Percentiles rank a stretch among this genome's conserved stretches.
Evolutionary conservation across 2,113 vertebrate species (phyloP).

Genomic region (Danionella cerebrum): DNA sequence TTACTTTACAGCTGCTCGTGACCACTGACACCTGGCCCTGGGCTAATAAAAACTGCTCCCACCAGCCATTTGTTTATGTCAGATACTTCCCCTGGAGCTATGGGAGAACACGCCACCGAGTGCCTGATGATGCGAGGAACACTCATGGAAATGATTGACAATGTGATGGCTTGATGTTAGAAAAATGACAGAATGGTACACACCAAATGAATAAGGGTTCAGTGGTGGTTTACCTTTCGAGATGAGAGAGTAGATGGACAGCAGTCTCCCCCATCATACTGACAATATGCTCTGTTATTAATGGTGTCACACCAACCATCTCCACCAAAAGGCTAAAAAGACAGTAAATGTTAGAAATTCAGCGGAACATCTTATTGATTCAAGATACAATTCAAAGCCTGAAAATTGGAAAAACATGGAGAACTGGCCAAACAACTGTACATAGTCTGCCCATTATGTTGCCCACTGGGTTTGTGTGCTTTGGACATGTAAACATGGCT

Average conservation of each 20-base stretch:
- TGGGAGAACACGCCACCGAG: conserved; percentile 6
- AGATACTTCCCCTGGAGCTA: conserved; percentile 47
- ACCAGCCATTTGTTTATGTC: conserved; percentile 56
- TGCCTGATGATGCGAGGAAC: conserved; percentile 2
- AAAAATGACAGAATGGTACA: conserved; percentile 26
- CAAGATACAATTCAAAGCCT: no score
- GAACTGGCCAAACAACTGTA: no score
- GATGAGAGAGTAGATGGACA: conserved; percentile 92
- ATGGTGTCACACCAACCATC: conserved; percentile 97
- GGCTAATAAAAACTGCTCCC: conserved; percentile 48
- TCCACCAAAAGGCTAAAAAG: conserved; percentile 82
- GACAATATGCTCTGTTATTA: conserved; percentile 94
- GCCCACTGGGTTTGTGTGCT: no score
- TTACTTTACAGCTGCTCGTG: conserved; percentile 46
- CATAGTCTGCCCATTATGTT: no score
- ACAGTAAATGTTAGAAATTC: not conserved
- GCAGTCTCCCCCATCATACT: conserved; percentile 95
- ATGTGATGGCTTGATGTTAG: not conserved
- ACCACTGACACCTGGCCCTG: conserved; percentile 48
- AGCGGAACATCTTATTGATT: no score
- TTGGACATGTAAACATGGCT: no score
- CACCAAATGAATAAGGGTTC: not conserved
- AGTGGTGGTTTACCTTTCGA: conserved; percentile 72
- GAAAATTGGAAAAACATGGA: no score
- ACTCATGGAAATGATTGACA: not conserved